Conservation (phyloP, 2,888 invertebrate genomes). For the Chalcosyrphus nemorum region DNA sequence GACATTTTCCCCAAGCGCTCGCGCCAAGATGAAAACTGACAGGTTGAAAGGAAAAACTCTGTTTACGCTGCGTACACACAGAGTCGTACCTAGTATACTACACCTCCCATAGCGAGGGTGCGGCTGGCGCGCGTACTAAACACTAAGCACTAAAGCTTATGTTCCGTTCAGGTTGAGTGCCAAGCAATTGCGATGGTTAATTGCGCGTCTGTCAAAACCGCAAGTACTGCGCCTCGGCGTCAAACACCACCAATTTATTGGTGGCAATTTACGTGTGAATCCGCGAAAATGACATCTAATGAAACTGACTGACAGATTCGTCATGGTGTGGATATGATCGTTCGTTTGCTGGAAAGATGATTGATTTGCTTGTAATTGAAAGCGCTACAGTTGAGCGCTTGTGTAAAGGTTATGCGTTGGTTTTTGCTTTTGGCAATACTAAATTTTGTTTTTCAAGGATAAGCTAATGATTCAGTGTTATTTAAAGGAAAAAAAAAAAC, state of each 20-base stretch:
- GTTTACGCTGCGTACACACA: not conserved
- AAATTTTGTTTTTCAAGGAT: not conserved
- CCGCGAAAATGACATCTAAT: constrained; percentile 48
- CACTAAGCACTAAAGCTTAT: not conserved
- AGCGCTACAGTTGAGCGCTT: not conserved
- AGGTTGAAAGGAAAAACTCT: constrained; percentile 20
- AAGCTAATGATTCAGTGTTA: too few relatives aligned
- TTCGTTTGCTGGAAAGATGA: constrained; percentile 1
- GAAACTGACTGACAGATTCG: constrained; percentile 47
- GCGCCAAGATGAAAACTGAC: constrained; percentile 18
- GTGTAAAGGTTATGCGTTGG: not conserved
- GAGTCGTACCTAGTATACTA: not conserved
- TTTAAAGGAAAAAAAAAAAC: too few relatives aligned
- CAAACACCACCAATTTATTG: constrained; percentile 63
- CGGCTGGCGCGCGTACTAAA: too few relatives aligned
- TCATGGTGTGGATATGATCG: constrained; percentile 24
- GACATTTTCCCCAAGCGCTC: not conserved
- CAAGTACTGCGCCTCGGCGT: constrained; percentile 11
- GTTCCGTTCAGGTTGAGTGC: not conserved
- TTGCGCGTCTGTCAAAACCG: constrained; percentile 64
- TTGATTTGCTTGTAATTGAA: constrained; percentile 34
- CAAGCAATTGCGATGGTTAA: constrained; percentile 51
- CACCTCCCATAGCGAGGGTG: not conserved
- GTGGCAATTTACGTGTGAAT: constrained; percentile 47
- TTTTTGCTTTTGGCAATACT: not conserved